Conservation (phyloP, 2,797 vertebrate genomes). For the Chelidonichthys spinosus region DNA sequence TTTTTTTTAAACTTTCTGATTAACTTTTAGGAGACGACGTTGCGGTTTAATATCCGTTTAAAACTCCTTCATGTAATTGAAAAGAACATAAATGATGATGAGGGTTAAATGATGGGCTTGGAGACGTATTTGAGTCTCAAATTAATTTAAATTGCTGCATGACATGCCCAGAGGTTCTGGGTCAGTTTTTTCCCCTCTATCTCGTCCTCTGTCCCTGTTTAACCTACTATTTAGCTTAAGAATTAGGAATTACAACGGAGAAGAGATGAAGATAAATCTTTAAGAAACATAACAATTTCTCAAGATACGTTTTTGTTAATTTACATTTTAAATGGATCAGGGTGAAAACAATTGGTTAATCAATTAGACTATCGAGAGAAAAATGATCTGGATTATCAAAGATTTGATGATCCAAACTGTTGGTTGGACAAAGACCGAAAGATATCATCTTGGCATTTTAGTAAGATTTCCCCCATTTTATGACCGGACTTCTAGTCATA, state of each 20-base stretch:
- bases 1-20: constrained; percentile 37
- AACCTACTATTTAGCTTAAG: constrained; percentile 36
- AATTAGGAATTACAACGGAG: constrained; percentile 10
- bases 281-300: not conserved
- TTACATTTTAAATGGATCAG: not conserved
- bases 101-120: constrained; percentile 65
- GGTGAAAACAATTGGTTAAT: not conserved
- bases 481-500: not conserved
- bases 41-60: constrained; percentile 55
- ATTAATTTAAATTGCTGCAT: constrained; percentile 69
- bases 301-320: not conserved
- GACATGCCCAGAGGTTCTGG: constrained; percentile 75
- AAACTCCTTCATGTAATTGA: constrained; percentile 57
- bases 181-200: constrained; percentile 45
- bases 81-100: constrained; percentile 45
- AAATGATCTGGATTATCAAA: not conserved
- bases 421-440: no score
- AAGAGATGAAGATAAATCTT: not conserved
- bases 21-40: constrained; percentile 37
- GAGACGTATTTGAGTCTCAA: constrained; percentile 69
- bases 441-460: not conserved
- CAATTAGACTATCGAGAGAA: not conserved
- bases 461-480: not conserved
- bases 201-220: constrained; percentile 45
- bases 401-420: not conserved